Percentiles rank a stretch among this genome's conserved stretches.
Conservation (phyloP, 2,888 invertebrate species). For the Meiosimyza platycephala region DNA sequence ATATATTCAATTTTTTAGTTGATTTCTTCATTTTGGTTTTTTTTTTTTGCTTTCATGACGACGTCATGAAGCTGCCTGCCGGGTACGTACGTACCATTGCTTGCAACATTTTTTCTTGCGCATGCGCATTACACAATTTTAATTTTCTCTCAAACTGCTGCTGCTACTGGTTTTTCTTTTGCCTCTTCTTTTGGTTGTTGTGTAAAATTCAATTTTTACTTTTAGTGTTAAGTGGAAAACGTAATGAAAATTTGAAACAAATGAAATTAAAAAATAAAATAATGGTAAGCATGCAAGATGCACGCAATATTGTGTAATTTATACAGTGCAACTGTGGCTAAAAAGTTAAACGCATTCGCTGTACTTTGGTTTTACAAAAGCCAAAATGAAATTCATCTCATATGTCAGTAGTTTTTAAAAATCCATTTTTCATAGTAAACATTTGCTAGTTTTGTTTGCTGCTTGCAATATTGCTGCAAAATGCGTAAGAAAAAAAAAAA, state of each 20-base stretch:
- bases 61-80: not conserved
- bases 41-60: not conserved
- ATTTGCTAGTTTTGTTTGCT: too few relatives aligned
- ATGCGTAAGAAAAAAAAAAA: too few relatives aligned
- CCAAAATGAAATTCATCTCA: too few relatives aligned
- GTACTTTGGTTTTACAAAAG: too few relatives aligned
- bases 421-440: too few relatives aligned
- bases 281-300: not conserved
- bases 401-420: too few relatives aligned
- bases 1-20: not conserved
- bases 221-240: not conserved
- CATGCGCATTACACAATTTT: not conserved
- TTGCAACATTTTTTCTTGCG: not conserved
- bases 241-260: not conserved
- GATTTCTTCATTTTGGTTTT: not conserved
- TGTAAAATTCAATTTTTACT: not conserved
- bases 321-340: too few relatives aligned
- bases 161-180: too few relatives aligned
- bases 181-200: too few relatives aligned
- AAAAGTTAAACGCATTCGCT: too few relatives aligned
- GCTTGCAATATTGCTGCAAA: too few relatives aligned
- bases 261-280: not conserved
- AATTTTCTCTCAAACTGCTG: not conserved
- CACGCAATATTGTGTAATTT: slow-evolving; percentile 25
- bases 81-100: not conserved